Evolutionary conservation across 2,113 vertebrate genomes (phyloP).

Genomic region (Cheilinus undulatus): DNA sequence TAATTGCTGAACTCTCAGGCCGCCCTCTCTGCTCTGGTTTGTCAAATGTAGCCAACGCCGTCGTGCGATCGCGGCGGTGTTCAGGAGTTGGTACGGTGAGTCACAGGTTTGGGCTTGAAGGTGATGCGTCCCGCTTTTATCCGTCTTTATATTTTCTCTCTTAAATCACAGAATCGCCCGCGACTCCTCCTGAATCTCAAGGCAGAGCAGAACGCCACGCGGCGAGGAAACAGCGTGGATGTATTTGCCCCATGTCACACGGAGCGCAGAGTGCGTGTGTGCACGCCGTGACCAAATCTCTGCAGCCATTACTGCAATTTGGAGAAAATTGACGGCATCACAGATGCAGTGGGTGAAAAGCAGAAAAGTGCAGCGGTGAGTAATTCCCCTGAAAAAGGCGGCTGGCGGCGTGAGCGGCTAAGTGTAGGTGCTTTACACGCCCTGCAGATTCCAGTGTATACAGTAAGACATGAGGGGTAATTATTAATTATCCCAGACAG

Average conservation of each 20-base stretch:
- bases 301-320: constrained; percentile 65
- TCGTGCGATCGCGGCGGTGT: no score
- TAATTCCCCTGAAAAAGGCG: constrained; percentile 52
- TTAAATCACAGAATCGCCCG: constrained; percentile 8
- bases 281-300: constrained; percentile 54
- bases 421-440: constrained; percentile 52
- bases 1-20: no score
- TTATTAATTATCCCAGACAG: constrained; percentile 81
- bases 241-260: constrained; percentile 51
- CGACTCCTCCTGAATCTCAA: background rate
- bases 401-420: constrained; percentile 27
- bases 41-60: no score
- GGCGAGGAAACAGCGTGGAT: constrained; percentile 47
- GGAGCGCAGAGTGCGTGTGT: constrained; percentile 37
- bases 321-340: constrained; percentile 57
- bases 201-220: constrained; percentile 3
- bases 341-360: constrained; percentile 44
- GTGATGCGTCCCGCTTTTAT: background rate
- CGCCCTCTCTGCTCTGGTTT: no score
- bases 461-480: constrained; percentile 71
- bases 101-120: background rate
- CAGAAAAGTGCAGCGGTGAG: constrained; percentile 46
- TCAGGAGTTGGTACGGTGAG: no score
- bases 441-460: constrained; percentile 72
- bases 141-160: background rate